Evolutionary conservation across 2,797 vertebrate genomes (phyloP), one percentile per base, ranked within the genome.

Genomic region (Scyliorhinus canicula): DNA sequence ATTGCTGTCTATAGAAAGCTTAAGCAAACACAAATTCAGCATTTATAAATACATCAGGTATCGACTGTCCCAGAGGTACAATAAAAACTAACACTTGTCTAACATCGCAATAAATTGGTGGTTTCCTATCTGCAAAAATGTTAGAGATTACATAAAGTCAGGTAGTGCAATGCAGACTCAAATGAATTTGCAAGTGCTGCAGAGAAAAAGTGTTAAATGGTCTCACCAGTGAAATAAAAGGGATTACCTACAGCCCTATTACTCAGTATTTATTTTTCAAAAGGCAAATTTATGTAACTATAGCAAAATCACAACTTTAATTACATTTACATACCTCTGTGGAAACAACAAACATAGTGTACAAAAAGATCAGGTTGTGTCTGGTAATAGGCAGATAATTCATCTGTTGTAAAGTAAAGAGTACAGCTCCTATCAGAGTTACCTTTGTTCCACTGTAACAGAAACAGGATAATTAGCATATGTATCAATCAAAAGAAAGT

Each of bases 351-450:
- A 99, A 99, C 96, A 98, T 0, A 2, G 98, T 99, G 96, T 98
- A 99, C 95, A 98, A 88, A 95, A 99, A 98, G 97, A 99, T 97
- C 95, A 99, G 98, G 96, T 98, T 97, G 95, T 98, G 98, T 96
- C 97, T 98, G 96, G 97, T 96, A 74, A 99, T 91, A 11, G 98
- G 97, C 95, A 99, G 97, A 95, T 98, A 97, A 9, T 97, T 96
- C 26, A 96, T 97, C 94, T 98, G 98, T 97, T 99, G 98, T 95
- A 99, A 97, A 35, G 98, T 97, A 95, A 99, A 99, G 96, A 99
- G 96, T 96, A 99, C 96, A n/a, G 99, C 98, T 95, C 99, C 99
- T 9, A 99, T 96, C 96, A 99, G 97, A 95, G 98, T 98, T 96
- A 99, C 96, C 97, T 99, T 99, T 95, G 98, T 98, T 95, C 98